Evolutionary conservation across 1,140 invertebrate species (phyloP), one percentile per base, ranked within the genome.

Genomic region (Euborellia annulipes): DNA sequence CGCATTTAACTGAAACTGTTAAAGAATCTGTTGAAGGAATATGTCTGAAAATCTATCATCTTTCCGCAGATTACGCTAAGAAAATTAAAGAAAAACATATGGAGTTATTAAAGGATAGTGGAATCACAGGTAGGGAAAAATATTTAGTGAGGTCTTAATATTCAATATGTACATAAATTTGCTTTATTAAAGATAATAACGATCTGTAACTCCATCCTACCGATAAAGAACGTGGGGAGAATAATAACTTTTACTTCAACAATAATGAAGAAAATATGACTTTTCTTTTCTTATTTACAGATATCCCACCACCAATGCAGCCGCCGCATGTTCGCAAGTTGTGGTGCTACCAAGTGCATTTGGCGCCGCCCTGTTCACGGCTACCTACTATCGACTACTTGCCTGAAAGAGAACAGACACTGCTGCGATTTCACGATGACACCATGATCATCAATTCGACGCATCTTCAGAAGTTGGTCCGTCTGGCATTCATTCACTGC

Each of bases 21-120:
- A 93, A 92, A 66, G 72, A 73, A 19, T 94, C 88, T 13, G 92
- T 96, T 2, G 91, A 97, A 66, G 87, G 89, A 2, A 92, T 97
- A 53, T 96, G 92, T 64, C 67, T 80, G 8, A 97, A 97, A 67
- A 89, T 96, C 40, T 95, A 92, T 64, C 79, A 90, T 57, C 64
- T 94, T 19, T 92, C 91, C 1, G 78, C 78, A 17, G 92, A 96
- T 51, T 87, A 93, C 66, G 85, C 86, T 1, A 78, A 83, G 45
- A 95, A 93, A 63, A 80, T 95, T 18, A 72, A 78, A 43, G 89
- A 94, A 50, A 87, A 84, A 60, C 86, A 93, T 54, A 74, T 78
- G 60, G 75, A 79, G 47, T 66, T 94, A 44, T 63, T 94, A 11
- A 89, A 87, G 60, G 87, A 92, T 56, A 81, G 86, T 63, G 83